These are phyloP conservation scores for Chalcosyrphus nemorum DNA, from an alignment of 2,888 invertebrate species.

Conservation along the genomic window DNA sequence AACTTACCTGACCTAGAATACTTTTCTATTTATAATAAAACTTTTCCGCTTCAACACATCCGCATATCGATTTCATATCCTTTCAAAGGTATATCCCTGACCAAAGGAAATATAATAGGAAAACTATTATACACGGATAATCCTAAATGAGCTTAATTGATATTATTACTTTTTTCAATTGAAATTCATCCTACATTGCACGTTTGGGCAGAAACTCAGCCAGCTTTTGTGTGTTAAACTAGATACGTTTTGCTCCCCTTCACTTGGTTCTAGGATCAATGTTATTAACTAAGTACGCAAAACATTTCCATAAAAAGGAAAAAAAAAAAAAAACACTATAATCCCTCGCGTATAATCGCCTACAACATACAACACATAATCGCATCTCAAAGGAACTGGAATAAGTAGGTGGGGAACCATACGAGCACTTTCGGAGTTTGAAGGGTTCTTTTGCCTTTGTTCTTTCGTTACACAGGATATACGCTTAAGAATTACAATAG, in stretches of 20 bases:
- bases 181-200: not conserved
- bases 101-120: not conserved
- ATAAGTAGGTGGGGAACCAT: conserved; percentile 9
- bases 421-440: conserved; percentile 31
- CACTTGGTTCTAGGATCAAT: conserved; percentile 31
- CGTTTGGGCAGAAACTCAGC: not conserved
- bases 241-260: conserved; percentile 7
- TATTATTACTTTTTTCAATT: conserved; percentile 41
- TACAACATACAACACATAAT: conserved; percentile 35
- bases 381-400: conserved; percentile 33
- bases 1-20: not conserved
- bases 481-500: conserved; percentile 44
- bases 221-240: conserved; percentile 14
- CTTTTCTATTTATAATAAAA: not conserved
- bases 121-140: conserved; percentile 2
- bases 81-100: not conserved
- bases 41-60: not conserved
- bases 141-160: conserved; percentile 61
- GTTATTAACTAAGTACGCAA: conserved; percentile 44
- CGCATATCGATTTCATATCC: too few relatives aligned
- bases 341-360: conserved; percentile 54
- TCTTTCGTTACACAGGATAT: conserved; percentile 30
- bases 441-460: conserved; percentile 19
- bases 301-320: conserved; percentile 13
- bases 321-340: conserved; percentile 34